phyloP scores from a whole-genome alignment of 2,113 vertebrate genomes.

The Smithornis capensis region DNA sequence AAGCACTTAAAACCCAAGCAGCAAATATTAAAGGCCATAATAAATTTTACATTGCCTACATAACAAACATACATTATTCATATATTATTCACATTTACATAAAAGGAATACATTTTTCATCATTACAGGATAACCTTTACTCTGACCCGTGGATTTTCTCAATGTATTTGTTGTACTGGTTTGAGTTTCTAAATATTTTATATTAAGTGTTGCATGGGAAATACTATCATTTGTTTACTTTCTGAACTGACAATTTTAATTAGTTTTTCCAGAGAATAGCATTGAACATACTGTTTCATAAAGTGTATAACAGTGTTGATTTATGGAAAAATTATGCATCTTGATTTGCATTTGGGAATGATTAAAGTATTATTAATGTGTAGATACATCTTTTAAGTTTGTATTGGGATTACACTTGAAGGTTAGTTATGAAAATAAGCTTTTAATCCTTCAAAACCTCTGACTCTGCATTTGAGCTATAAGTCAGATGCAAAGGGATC shows the following conservation, averaged over 20 bases:
- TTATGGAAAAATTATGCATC: slow-evolving; percentile 50
- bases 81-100: slow-evolving; percentile 48
- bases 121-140: slow-evolving; percentile 33
- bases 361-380: slow-evolving; percentile 60
- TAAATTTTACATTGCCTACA: slow-evolving; percentile 48
- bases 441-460: neutral
- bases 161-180: neutral
- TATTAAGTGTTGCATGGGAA: slow-evolving; percentile 1
- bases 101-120: slow-evolving; percentile 44
- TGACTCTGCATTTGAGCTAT: neutral
- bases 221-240: neutral
- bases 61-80: slow-evolving; percentile 52
- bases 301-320: slow-evolving; percentile 18
- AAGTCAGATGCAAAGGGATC: neutral
- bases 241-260: slow-evolving; percentile 53
- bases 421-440: slow-evolving; percentile 32
- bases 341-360: slow-evolving; percentile 46
- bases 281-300: slow-evolving; percentile 11
- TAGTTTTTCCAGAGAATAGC: slow-evolving; percentile 16
- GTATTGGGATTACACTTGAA: slow-evolving; percentile 21
- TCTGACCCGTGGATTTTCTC: slow-evolving; percentile 38
- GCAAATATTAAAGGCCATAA: slow-evolving; percentile 35
- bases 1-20: slow-evolving; percentile 44
- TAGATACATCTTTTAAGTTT: slow-evolving; percentile 49
- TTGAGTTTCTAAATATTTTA: slow-evolving; percentile 41